Conservation (phyloP, 2,888 invertebrate species). For the Amphiduros pacificus region DNA sequence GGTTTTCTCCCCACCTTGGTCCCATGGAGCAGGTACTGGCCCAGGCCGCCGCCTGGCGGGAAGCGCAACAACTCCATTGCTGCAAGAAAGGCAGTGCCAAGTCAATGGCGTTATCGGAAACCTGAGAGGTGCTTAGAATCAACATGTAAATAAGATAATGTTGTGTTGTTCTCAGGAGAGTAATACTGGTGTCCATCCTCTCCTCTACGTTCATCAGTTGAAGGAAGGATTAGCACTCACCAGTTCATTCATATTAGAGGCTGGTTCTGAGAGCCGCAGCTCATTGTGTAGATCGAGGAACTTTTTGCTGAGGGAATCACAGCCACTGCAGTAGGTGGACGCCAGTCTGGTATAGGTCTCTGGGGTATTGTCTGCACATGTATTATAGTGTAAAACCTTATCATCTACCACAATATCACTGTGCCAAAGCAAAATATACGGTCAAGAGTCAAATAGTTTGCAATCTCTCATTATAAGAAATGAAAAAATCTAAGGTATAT, state of each 20-base stretch:
- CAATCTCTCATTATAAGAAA: too few relatives aligned
- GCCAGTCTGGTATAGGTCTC: background rate
- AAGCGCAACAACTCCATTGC: background rate
- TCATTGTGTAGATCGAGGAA: slow-evolving; percentile 1
- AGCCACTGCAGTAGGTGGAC: background rate
- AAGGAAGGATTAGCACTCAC: too few relatives aligned
- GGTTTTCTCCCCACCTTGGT: slow-evolving; percentile 1
- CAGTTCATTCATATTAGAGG: slow-evolving; percentile 10
- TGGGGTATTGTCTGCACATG: slow-evolving; percentile 2
- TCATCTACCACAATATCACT: too few relatives aligned
- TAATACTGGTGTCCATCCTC: too few relatives aligned
- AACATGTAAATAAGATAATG: too few relatives aligned
- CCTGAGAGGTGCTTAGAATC: too few relatives aligned
- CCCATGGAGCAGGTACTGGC: background rate
- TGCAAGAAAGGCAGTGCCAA: background rate
- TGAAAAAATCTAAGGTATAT: too few relatives aligned
- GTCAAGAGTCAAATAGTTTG: too few relatives aligned
- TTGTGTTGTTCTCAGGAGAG: too few relatives aligned
- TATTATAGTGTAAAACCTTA: too few relatives aligned
- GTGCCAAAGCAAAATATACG: too few relatives aligned
- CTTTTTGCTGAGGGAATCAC: background rate
- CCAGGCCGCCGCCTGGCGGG: background rate
- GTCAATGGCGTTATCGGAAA: background rate
- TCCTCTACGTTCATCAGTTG: too few relatives aligned
- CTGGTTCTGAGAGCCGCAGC: background rate